Conservation (phyloP, 1,140 invertebrate genomes). For the Amyelois transitella region DNA sequence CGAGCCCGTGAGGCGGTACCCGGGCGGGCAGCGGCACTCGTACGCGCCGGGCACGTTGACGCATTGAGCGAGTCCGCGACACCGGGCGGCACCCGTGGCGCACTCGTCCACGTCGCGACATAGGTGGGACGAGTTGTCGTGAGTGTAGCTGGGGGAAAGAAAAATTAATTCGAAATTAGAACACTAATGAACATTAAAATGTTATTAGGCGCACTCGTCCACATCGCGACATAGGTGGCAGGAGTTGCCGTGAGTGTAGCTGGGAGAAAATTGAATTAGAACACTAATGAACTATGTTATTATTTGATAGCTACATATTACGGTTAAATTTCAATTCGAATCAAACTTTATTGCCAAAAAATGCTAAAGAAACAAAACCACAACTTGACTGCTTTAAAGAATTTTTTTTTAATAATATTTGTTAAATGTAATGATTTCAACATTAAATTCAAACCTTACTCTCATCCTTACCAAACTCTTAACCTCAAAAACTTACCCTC, state of each 20-base stretch:
- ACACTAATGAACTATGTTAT: background rate
- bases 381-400: no score
- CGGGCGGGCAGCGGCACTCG: conserved; percentile 84
- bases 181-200: background rate
- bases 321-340: no score
- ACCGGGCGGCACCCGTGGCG: conserved; percentile 74
- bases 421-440: no score
- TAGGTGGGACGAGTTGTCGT: conserved; percentile 84
- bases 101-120: conserved; percentile 85
- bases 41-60: conserved; percentile 83
- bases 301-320: no score
- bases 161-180: background rate
- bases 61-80: conserved; percentile 86
- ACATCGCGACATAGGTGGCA: conserved; percentile 85
- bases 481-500: conserved; percentile 31
- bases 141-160: conserved; percentile 78
- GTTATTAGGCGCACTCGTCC: background rate
- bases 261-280: conserved; percentile 35
- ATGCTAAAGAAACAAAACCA: no score
- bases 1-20: conserved; percentile 81
- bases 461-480: background rate
- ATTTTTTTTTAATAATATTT: no score
- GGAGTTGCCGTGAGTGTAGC: conserved; percentile 84
- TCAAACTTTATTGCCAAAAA: no score
- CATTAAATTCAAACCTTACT: background rate